A percentile compares a stretch with the other conserved stretches of the same genome.
These are phyloP conservation scores for Gymnothorax javanicus DNA, from an alignment of 2,797 vertebrate species.

Conservation along the genomic window DNA sequence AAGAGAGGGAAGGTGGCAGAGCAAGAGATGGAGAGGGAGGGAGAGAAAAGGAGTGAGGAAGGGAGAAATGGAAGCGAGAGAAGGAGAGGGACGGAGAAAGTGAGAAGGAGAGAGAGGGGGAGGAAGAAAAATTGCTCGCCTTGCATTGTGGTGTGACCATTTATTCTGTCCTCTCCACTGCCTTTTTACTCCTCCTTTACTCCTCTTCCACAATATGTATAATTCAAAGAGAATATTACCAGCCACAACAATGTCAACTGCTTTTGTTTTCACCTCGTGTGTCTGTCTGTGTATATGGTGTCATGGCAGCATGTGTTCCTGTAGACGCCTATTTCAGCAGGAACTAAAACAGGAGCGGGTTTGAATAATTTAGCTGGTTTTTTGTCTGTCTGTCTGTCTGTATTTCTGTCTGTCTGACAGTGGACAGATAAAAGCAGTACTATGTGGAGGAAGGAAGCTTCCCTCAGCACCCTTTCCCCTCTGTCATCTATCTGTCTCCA, in stretches of 20 bases:
- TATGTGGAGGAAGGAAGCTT: too few species aligned
- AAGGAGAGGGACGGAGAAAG: not conserved
- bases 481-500: too few species aligned
- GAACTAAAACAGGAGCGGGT: too few species aligned
- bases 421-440: too few species aligned
- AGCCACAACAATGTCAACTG: not conserved
- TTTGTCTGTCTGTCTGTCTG: too few species aligned
- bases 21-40: constrained; percentile 11
- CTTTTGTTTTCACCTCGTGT: constrained; percentile 49
- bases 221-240: constrained; percentile 65
- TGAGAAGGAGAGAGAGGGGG: not conserved
- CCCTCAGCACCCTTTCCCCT: too few species aligned
- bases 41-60: not conserved
- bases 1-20: constrained; percentile 33
- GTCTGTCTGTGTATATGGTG: constrained; percentile 21
- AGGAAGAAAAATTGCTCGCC: constrained; percentile 55
- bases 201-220: constrained; percentile 50
- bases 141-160: constrained; percentile 67
- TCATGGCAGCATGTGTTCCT: too few species aligned
- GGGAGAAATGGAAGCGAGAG: not conserved
- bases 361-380: too few species aligned
- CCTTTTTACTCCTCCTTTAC: constrained; percentile 65
- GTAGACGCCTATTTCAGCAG: too few species aligned
- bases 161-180: constrained; percentile 59
- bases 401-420: too few species aligned